phyloP scores from a whole-genome alignment of 1,140 invertebrate genomes.

The Pseudomyrmex pallidus region DNA sequence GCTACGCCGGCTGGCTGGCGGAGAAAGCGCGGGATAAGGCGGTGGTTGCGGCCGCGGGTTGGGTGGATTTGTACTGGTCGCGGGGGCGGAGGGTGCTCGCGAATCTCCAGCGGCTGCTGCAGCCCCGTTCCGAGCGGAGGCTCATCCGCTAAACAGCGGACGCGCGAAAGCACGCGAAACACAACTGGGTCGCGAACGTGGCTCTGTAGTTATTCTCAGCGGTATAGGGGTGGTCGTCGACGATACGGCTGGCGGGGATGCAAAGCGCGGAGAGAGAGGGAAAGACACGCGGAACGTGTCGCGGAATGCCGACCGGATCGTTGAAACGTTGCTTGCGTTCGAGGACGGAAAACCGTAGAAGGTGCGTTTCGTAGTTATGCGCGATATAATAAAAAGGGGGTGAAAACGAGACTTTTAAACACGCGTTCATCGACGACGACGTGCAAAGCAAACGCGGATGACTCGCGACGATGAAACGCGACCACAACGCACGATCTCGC shows the following conservation, averaged over 20 bases:
- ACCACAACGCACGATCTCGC: slow-evolving; percentile 32
- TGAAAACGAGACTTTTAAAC: slow-evolving; percentile 8
- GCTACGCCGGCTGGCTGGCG: slow-evolving; percentile 69
- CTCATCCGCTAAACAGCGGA: slow-evolving; percentile 71
- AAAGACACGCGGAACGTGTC: slow-evolving; percentile 2
- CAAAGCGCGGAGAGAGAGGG: slow-evolving; percentile 22
- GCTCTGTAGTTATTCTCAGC: slow-evolving; percentile 48
- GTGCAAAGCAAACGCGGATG: background rate
- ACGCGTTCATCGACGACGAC: slow-evolving; percentile 44
- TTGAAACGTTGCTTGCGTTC: slow-evolving; percentile 4
- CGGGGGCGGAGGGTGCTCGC: slow-evolving; percentile 29
- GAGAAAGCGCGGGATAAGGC: slow-evolving; percentile 71
- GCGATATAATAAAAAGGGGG: background rate
- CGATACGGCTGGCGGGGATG: slow-evolving; percentile 34
- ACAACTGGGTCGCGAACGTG: slow-evolving; percentile 76
- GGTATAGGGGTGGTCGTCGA: slow-evolving; percentile 8
- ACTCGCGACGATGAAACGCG: slow-evolving; percentile 10
- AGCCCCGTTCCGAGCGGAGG: slow-evolving; percentile 39
- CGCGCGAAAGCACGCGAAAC: slow-evolving; percentile 73
- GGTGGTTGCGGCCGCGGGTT: slow-evolving; percentile 64
- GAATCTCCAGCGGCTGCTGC: slow-evolving; percentile 49
- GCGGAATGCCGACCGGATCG: slow-evolving; percentile 9
- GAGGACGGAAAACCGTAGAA: background rate
- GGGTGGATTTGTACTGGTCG: slow-evolving; percentile 55
- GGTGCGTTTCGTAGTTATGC: background rate